A percentile compares a stretch with the other conserved stretches of the same genome.
Conservation (phyloP, 2,797 vertebrate genomes). For the Falco cherrug region DNA sequence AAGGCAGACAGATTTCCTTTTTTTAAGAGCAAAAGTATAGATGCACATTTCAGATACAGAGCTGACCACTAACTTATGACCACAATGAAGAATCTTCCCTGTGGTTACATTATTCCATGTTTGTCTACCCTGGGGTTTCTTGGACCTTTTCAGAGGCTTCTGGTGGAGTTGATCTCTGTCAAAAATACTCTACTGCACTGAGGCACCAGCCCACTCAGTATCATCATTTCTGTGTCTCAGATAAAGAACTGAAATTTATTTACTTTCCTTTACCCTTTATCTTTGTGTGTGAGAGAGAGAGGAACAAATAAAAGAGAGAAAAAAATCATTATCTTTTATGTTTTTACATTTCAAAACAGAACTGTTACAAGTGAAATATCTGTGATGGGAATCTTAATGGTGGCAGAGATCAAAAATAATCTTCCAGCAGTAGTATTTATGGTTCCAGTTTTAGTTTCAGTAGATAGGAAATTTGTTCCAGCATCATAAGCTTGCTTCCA, state of each 20-base stretch:
- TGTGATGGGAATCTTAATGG: constrained; percentile 46
- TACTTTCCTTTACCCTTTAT: neutral
- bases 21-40: fast-evolving
- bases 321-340: neutral
- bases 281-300: neutral
- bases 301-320: neutral
- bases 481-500: constrained; percentile 47
- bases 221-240: neutral
- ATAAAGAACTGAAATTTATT: constrained; percentile 5
- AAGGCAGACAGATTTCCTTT: neutral
- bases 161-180: neutral
- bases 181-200: neutral
- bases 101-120: neutral
- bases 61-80: neutral
- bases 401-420: constrained; percentile 66
- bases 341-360: neutral
- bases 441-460: constrained; percentile 62
- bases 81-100: neutral
- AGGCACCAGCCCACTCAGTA: neutral
- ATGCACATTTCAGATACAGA: neutral
- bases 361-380: constrained; percentile 32
- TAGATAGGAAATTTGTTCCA: constrained; percentile 54
- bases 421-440: constrained; percentile 65
- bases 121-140: neutral
- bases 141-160: neutral